phyloP scores from a whole-genome alignment of 2,888 invertebrate species.

The Latheticus oryzae region DNA sequence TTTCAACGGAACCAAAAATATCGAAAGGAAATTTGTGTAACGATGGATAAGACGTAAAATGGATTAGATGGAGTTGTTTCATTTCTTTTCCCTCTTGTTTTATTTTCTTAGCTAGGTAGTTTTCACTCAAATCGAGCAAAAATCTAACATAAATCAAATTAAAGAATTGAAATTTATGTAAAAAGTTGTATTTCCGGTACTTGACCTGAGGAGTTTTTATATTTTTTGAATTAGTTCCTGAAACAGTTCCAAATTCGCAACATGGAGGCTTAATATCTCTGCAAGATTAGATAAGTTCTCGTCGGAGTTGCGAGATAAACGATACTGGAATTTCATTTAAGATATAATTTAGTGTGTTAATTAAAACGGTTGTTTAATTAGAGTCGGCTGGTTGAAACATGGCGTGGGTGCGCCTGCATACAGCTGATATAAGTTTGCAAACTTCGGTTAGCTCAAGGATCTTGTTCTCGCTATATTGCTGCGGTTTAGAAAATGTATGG shows the following conservation, averaged over 20 bases:
- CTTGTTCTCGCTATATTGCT: slow-evolving; percentile 55
- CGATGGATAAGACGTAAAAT: slow-evolving; percentile 12
- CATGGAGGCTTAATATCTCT: slow-evolving; percentile 50
- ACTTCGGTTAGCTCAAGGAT: slow-evolving; percentile 61
- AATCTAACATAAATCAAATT: too few species aligned
- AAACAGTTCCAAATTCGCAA: too few species aligned
- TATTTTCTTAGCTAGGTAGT: slow-evolving; percentile 14
- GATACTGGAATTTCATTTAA: slow-evolving; percentile 66
- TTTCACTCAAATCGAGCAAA: not conserved
- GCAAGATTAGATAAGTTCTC: slow-evolving; percentile 52
- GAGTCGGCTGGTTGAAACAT: slow-evolving; percentile 64
- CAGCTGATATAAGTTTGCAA: slow-evolving; percentile 63
- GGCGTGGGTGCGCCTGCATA: slow-evolving; percentile 62
- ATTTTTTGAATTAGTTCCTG: too few species aligned
- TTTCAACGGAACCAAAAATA: slow-evolving; percentile 2
- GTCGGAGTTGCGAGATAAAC: slow-evolving; percentile 57
- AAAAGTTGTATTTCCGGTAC: too few species aligned
- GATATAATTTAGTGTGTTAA: slow-evolving; percentile 67
- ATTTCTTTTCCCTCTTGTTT: slow-evolving; percentile 12
- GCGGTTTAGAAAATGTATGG: slow-evolving; percentile 55
- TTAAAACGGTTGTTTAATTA: slow-evolving; percentile 69
- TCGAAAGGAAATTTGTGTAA: slow-evolving; percentile 12
- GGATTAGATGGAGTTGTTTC: slow-evolving; percentile 12
- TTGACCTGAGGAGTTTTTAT: too few species aligned
- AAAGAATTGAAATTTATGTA: too few species aligned